Evolutionary conservation across 2,113 vertebrate species (phyloP), one percentile per base, ranked within the genome.

Genomic region (Lathamus discolor): DNA sequence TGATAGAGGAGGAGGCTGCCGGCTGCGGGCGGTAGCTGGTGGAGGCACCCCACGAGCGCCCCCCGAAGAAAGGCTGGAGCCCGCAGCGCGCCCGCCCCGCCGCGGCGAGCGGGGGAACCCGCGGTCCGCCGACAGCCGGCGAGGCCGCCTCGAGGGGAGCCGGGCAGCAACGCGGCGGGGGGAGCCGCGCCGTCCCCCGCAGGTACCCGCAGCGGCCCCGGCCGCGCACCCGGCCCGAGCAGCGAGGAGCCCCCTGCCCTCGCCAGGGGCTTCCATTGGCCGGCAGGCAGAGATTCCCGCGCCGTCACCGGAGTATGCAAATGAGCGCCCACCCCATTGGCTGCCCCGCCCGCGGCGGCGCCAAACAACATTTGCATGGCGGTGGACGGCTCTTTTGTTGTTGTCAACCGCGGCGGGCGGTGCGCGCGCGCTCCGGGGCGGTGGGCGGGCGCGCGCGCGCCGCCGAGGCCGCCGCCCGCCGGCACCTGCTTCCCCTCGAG

Each of bases 311-410:
- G 22, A n/a, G 27, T 75, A 88, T 92, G 96, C 88, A 95, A 96
- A 92, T 37, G 69, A 64, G 15, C n/a, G 85, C 86, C 37, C 39
- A n/a, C n/a, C 62, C 79, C 74, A 96, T 96, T 96, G 97, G 97
- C 63, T 82, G 61, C 46, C 76, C 86, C 25, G 41, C 5, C 73
- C 10, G 89, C 82, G 61, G 73, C 85, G 19, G 89, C 92, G 37
- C 83, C 79, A 14, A 55, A 67, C 87, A 64, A 46, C 31, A 41
- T 35, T n/a, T 29, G 93, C 67, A 10, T 35, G 94, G 86, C 92
- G 20, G 29, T 0, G 7, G 49, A 25, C 88, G 2, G 75, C 81
- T 87, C 96, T 96, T 96, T 96, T 94, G 95, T 96, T 94, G 95
- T 95, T 94, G 92, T 72, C 55, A 62, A 37, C 57, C 55, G 90